Conservation (phyloP, 2,113 vertebrate species). For the Dromaius novaehollandiae region DNA sequence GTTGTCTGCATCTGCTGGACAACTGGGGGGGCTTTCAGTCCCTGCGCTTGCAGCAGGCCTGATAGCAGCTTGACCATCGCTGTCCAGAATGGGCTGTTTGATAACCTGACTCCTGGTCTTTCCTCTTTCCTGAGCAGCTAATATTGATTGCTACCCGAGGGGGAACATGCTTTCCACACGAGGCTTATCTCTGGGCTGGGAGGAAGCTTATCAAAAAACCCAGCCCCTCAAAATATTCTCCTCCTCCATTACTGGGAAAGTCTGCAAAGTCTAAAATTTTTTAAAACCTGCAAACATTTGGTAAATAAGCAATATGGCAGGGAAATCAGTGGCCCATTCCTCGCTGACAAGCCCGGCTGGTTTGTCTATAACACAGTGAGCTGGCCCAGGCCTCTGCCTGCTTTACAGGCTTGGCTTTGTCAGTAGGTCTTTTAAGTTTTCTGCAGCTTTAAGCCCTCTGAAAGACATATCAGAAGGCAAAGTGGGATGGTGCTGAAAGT, state of each 20-base stretch:
- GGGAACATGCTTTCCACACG: background rate
- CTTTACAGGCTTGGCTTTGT: background rate
- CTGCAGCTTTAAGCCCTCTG: background rate
- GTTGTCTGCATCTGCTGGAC: background rate
- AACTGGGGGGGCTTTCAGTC: background rate
- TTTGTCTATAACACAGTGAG: background rate
- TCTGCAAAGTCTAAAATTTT: background rate
- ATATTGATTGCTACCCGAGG: background rate
- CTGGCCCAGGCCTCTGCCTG: background rate
- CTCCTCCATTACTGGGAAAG: background rate
- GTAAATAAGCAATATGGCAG: background rate
- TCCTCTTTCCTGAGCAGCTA: background rate
- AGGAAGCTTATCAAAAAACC: conserved; percentile 26
- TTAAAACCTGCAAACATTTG: background rate
- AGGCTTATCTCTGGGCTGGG: conserved; percentile 23
- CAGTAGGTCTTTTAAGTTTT: background rate
- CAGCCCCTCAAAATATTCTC: background rate
- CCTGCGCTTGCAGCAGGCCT: background rate
- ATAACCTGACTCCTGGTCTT: background rate
- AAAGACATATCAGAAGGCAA: background rate
- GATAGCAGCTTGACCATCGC: background rate
- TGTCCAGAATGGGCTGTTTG: background rate
- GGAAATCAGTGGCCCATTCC: background rate
- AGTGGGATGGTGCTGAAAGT: background rate
- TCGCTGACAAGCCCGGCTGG: background rate